Conservation (phyloP, 2,888 invertebrate genomes). For the Suillia variegata region DNA sequence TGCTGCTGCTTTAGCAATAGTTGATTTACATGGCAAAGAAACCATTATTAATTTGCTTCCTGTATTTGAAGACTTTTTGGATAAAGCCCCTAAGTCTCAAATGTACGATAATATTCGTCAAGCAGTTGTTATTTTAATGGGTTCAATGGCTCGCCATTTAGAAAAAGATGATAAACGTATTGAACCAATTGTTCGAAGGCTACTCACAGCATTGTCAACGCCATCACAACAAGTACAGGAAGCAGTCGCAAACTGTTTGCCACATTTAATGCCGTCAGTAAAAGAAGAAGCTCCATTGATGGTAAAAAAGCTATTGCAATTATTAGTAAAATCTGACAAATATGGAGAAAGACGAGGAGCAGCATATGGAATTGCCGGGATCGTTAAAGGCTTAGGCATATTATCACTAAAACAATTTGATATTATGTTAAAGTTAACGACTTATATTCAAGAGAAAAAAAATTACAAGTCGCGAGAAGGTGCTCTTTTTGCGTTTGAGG, state of each 20-base stretch:
- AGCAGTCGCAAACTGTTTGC: constrained; percentile 94
- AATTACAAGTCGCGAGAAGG: constrained; percentile 93
- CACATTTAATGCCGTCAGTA: constrained; percentile 90
- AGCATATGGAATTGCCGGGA: constrained; percentile 95
- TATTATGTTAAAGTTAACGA: constrained; percentile 91
- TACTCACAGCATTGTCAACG: constrained; percentile 90
- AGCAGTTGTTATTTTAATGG: constrained; percentile 96
- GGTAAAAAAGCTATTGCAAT: constrained; percentile 84
- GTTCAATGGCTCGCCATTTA: constrained; percentile 94
- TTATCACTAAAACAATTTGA: constrained; percentile 92
- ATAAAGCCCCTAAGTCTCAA: constrained; percentile 89
- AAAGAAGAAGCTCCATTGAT: constrained; percentile 88
- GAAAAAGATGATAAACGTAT: constrained; percentile 87
- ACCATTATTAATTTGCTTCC: constrained; percentile 79
- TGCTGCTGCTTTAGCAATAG: constrained; percentile 88
- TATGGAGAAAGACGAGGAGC: constrained; percentile 88
- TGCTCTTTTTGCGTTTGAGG: constrained; percentile 97
- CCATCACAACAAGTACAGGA: constrained; percentile 99
- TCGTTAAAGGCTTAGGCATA: constrained; percentile 96
- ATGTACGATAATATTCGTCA: constrained; percentile 92
- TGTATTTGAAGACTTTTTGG: constrained; percentile 91
- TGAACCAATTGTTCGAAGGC: constrained; percentile 89
- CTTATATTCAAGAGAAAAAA: constrained; percentile 96
- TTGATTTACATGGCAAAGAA: constrained; percentile 90
- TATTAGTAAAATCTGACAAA: constrained; percentile 86